These are phyloP conservation scores for Meliscaeva auricollis DNA, from an alignment of 2,888 invertebrate species.

Conservation along the genomic window DNA sequence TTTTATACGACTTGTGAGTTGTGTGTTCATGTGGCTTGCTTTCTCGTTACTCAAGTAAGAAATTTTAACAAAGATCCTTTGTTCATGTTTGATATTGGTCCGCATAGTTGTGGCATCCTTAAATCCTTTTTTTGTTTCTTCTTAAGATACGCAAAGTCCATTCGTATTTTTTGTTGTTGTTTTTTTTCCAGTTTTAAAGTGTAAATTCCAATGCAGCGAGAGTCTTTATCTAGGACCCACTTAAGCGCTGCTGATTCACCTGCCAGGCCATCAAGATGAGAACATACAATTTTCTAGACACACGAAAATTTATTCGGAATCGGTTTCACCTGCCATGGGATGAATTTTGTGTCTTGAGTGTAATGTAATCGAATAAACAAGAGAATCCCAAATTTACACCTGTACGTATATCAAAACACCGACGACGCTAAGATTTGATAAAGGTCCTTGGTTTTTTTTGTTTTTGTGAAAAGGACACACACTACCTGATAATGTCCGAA, in stretches of 20 bases:
- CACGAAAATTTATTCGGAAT: conserved; percentile 18
- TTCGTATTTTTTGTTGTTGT: conserved; percentile 48
- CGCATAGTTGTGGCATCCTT: background rate
- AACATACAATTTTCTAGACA: conserved; percentile 70
- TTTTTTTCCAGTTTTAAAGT: conserved; percentile 48
- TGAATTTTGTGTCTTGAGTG: conserved; percentile 7
- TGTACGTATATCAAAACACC: conserved; percentile 61
- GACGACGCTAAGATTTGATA: conserved; percentile 59
- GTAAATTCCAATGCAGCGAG: conserved; percentile 43
- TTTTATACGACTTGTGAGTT: background rate
- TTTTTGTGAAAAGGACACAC: background rate
- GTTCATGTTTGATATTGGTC: background rate
- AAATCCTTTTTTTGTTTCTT: conserved; percentile 50
- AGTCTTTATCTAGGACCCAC: background rate
- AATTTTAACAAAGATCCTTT: conserved; percentile 47
- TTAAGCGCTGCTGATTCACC: conserved; percentile 45
- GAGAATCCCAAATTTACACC: conserved; percentile 67
- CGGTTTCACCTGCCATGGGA: conserved; percentile 46
- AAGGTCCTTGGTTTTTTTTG: conserved; percentile 31
- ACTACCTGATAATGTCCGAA: conserved; percentile 3
- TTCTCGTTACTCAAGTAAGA: conserved; percentile 68
- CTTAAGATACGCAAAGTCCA: background rate
- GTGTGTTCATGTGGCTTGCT: conserved; percentile 65
- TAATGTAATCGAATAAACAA: conserved; percentile 47
- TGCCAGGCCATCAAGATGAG: conserved; percentile 37